These are phyloP conservation scores for Heptranchias perlo DNA, from an alignment of 2,113 vertebrate genomes.

Conservation along the genomic window DNA sequence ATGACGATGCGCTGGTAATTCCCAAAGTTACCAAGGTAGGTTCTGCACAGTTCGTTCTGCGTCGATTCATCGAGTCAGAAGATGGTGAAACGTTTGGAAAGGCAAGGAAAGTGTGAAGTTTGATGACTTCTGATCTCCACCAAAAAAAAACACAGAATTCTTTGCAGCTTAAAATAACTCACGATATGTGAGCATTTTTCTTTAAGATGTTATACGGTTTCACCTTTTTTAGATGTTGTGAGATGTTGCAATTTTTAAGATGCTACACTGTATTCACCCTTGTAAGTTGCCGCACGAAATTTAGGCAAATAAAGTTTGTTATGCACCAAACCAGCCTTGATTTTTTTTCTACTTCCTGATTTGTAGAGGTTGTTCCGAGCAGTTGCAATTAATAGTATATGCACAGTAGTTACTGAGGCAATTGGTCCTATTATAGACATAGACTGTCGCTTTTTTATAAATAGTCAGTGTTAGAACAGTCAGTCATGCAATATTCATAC, in stretches of 20 bases:
- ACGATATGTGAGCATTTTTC: background rate
- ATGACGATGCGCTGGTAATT: background rate
- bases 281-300: background rate
- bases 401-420: background rate
- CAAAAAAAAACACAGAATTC: background rate
- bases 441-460: background rate
- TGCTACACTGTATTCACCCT: background rate
- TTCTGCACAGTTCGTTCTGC: background rate
- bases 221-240: background rate
- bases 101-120: background rate
- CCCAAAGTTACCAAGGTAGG: background rate
- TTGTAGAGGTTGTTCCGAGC: background rate
- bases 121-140: background rate
- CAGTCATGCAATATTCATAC: background rate
- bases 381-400: background rate
- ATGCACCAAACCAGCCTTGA: background rate
- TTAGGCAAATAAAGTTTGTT: background rate
- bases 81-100: background rate
- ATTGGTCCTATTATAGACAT: background rate
- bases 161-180: background rate
- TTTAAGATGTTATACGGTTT: background rate
- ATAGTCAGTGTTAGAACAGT: background rate
- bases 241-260: background rate
- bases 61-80: background rate
- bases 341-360: background rate